Conservation (phyloP, 2,888 invertebrate genomes). For the Microplitis deprimator region DNA sequence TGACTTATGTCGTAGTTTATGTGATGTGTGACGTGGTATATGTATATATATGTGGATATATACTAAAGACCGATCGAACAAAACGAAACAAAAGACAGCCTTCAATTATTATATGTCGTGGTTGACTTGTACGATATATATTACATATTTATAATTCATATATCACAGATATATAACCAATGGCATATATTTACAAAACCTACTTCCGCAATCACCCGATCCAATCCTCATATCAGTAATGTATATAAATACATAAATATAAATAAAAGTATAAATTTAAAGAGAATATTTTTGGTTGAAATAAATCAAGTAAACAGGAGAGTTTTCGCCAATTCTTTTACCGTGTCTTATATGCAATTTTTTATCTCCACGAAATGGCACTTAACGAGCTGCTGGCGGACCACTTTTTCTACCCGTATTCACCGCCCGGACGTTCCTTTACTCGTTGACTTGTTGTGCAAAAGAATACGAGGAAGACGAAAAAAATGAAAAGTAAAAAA, state of each 20-base stretch:
- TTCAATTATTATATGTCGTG: conserved; percentile 17
- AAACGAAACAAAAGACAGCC: conserved; percentile 18
- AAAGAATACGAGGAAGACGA: conserved; percentile 10
- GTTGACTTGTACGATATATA: conserved; percentile 8
- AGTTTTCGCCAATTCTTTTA: conserved; percentile 17
- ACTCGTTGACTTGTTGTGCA: background rate
- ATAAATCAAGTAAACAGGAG: conserved; percentile 15
- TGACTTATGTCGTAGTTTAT: background rate
- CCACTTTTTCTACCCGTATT: conserved; percentile 20
- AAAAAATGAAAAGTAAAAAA: conserved; percentile 1
- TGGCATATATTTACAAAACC: conserved; percentile 1
- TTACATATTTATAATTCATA: background rate
- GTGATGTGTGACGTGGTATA: background rate
- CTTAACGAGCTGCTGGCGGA: conserved; percentile 25
- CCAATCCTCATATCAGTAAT: background rate
- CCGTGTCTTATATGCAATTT: conserved; percentile 21
- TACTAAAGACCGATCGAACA: conserved; percentile 14
- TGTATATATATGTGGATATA: conserved; percentile 2
- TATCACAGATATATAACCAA: background rate
- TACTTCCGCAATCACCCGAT: background rate
- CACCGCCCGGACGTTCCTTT: conserved; percentile 14
- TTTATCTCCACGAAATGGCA: conserved; percentile 18
- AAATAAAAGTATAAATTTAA: background rate
- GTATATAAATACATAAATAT: conserved; percentile 6
- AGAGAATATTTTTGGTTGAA: background rate